Evolutionary conservation across 2,797 vertebrate species (phyloP).

Genomic region (Lagorchestes hirsutus): DNA sequence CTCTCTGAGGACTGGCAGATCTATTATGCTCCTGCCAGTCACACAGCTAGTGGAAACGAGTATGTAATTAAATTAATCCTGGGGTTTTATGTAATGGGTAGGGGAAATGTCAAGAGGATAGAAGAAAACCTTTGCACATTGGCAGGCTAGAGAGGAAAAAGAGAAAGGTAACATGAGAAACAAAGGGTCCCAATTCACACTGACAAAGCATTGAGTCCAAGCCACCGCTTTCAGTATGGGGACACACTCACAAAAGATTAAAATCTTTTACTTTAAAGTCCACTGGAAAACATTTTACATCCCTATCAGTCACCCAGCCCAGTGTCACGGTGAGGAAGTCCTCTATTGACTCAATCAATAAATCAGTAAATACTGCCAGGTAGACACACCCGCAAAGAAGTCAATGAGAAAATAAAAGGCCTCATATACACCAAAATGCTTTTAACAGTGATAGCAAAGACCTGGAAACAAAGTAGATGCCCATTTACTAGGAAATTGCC

Average conservation of each 20-base stretch:
- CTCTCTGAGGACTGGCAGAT: not conserved
- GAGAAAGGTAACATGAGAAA: not conserved
- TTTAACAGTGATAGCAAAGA: not conserved
- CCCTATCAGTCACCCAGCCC: not conserved
- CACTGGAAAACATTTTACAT: not conserved
- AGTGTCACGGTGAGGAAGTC: not conserved
- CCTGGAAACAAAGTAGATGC: not conserved
- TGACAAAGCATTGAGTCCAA: not conserved
- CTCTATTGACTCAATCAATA: not conserved
- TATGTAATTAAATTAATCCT: slow-evolving; percentile 75
- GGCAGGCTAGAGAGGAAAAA: not conserved
- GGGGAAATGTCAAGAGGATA: not conserved
- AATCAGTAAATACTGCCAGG: not conserved
- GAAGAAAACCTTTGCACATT: not conserved
- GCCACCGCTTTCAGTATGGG: rapidly evolving
- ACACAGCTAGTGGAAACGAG: slow-evolving; percentile 30
- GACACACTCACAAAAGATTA: not conserved
- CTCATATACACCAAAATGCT: not conserved
- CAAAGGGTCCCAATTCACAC: not conserved
- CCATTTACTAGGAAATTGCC: not conserved
- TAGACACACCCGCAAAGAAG: not conserved
- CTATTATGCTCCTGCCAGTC: not conserved
- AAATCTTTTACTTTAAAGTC: not conserved
- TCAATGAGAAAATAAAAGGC: not conserved
- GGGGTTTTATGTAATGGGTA: slow-evolving; percentile 44